Evolutionary conservation across 1,140 invertebrate genomes (phyloP), one percentile per base, ranked within the genome.

Genomic region (Ditylenchus dipsaci): DNA sequence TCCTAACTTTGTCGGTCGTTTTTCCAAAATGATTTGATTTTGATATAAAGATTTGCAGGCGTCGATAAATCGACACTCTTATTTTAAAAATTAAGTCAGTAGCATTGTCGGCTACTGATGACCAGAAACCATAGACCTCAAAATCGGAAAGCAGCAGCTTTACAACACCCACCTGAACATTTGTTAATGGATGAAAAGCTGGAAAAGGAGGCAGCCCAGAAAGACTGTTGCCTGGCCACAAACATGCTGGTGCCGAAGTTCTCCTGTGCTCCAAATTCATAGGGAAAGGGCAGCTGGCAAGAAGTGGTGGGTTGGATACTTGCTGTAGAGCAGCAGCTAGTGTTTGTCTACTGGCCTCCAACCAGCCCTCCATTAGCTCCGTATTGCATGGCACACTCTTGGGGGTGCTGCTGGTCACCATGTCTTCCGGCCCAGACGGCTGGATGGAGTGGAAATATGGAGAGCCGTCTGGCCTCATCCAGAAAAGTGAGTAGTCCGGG

Each of bases 201-300:
- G 59, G 59, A 21, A 21, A n/a, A 33, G 59, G 29, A 61, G n/a
- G n/a, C n/a, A 19, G 3, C 7, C 19, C 29, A 45, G n/a, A 1
- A 19, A 61, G n/a, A 61, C 3, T 38, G 17, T 19, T 19, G 27
- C 29, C 59, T 30, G 59, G n/a, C 59, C 59, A 61, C n/a, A 61
- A n/a, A 61, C 59, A 61, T 38, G 59, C 59, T 29, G 59, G 59
- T 19, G 27, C 59, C 7, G 59, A 61, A 47, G 59, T 61, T 27
- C 59, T 30, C 27, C 59, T 30, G 3, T n/a, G 27, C 42, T 61
- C 59, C 29, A 45, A 21, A 57, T 26, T 57, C 27, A 19, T 1
- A 61, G 38, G 59, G 27, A 61, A 21, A 61, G 27, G 27, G 59
- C n/a, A 61, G 1, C 15, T 3, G n/a, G 7, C 59, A 19, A 29